Evolutionary conservation across 2,113 vertebrate genomes (phyloP), one percentile per base, ranked within the genome.

Genomic region (Vombatus ursinus): DNA sequence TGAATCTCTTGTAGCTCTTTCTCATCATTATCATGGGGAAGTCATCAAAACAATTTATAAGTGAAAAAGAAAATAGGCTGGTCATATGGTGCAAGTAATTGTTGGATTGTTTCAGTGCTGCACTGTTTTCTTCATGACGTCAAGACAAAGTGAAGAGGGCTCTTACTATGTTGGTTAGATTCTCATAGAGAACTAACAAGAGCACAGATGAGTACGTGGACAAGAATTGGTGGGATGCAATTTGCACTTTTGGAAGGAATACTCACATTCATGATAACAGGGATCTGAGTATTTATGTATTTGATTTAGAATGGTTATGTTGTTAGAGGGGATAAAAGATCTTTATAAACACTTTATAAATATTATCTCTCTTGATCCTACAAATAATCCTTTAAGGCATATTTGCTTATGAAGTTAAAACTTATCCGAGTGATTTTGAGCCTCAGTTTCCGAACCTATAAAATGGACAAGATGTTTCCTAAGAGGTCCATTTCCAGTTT

Each of bases 81-180:
- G 19, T 84, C 16, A 84, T 22, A 44, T 84, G 37, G 37, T 44
- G 19, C 6, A 16, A 84, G 37, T 44, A 14, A 84, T 4, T 16
- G 31, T 84, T 84, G n/a, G 37, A 84, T 44, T 44, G 6, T 44
- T 10, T 84, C 14, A 44, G 16, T 44, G 68, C n/a, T 84, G 4
- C 37, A n/a, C 25, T 28, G 26, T 68, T 57, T 28, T 26, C 3
- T 12, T 16, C 31, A n/a, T 84, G 68, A 22, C 22, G 7, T 84
- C n/a, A 7, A 44, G 5, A n/a, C 4, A 22, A 77, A n/a, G 14
- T 77, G 37, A 77, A 37, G 8, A 77, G 11, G 31, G 16, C 37
- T 0, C 5, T n/a, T 77, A 16, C 4, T 6, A n/a, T n/a, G 0
- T 16, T n/a, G 14, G 12, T 3, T 77, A 77, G 37, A n/a, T 3